Evolutionary conservation across 2,888 invertebrate genomes (phyloP).

Genomic region (Octonoba sinensis): DNA sequence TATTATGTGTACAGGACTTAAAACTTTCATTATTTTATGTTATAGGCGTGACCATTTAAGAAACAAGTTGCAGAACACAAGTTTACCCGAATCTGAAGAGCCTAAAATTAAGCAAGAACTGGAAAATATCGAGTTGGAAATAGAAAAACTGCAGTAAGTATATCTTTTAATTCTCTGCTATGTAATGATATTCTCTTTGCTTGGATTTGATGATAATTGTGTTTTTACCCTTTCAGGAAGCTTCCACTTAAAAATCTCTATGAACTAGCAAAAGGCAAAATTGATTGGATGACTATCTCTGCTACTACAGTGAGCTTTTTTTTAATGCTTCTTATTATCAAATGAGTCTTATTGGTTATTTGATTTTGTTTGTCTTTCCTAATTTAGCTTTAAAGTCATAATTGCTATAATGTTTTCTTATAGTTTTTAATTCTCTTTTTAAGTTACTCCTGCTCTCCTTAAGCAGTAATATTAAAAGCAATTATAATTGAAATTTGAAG

Average conservation of each 20-base stretch:
- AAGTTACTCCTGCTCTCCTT: no score
- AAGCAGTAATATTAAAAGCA: no score
- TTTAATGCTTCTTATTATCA: no score
- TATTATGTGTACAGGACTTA: no score
- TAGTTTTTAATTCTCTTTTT: no score
- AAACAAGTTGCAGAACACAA: constrained; percentile 13
- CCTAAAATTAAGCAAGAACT: neutral
- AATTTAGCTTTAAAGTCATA: no score
- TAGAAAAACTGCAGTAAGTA: constrained; percentile 18
- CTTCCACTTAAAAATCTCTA: constrained; percentile 1
- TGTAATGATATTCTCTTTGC: no score
- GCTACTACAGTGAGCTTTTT: constrained; percentile 17
- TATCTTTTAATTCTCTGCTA: neutral
- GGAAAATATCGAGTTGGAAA: constrained; percentile 1
- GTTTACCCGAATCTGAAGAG: constrained; percentile 7
- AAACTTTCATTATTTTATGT: neutral
- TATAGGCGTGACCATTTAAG: constrained; percentile 31
- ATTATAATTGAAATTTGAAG: no score
- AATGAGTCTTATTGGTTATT: no score
- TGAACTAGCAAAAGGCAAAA: constrained; percentile 6
- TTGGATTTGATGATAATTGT: neutral
- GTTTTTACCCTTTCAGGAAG: constrained; percentile 2
- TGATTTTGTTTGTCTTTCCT: no score
- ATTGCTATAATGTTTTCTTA: no score
- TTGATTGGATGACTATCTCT: constrained; percentile 32